Conservation (phyloP, 2,797 vertebrate genomes). For the Antennarius maculatus region DNA sequence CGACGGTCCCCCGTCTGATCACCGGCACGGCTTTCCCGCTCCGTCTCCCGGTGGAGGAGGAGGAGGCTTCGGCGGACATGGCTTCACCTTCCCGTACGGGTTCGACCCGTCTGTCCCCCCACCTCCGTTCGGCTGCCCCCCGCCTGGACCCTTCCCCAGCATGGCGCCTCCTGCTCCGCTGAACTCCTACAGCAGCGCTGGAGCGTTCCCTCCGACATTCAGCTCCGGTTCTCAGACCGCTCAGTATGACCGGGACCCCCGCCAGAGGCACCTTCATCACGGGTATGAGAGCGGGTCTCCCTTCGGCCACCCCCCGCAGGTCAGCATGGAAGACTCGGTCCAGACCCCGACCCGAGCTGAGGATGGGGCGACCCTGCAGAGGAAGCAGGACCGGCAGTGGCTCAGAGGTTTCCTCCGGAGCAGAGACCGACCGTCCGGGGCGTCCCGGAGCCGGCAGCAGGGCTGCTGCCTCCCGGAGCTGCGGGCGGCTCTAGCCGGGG, state of each 20-base stretch:
- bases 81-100: conserved; percentile 27
- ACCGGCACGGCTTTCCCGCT: conserved; percentile 12
- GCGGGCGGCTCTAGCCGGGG: conserved; percentile 56
- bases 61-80: conserved; percentile 18
- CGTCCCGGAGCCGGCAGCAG: background rate
- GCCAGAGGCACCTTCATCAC: conserved; percentile 8
- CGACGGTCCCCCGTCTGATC: conserved; percentile 7
- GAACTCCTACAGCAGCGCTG: conserved; percentile 3
- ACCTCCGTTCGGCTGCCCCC: conserved; percentile 54
- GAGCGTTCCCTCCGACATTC: conserved; percentile 1
- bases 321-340: background rate
- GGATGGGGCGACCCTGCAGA: conserved; percentile 49
- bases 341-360: background rate
- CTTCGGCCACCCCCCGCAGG: background rate
- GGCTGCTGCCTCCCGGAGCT: conserved; percentile 13
- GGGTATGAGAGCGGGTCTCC: background rate
- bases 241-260: background rate
- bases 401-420: conserved; percentile 58
- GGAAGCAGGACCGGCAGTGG: conserved; percentile 70
- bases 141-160: conserved; percentile 13
- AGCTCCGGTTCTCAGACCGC: background rate
- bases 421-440: background rate
- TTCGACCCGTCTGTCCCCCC: conserved; percentile 74
- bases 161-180: background rate
- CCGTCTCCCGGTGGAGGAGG: conserved; percentile 1